Conservation (phyloP, 2,797 vertebrate species). For the Peromyscus melanophrys region DNA sequence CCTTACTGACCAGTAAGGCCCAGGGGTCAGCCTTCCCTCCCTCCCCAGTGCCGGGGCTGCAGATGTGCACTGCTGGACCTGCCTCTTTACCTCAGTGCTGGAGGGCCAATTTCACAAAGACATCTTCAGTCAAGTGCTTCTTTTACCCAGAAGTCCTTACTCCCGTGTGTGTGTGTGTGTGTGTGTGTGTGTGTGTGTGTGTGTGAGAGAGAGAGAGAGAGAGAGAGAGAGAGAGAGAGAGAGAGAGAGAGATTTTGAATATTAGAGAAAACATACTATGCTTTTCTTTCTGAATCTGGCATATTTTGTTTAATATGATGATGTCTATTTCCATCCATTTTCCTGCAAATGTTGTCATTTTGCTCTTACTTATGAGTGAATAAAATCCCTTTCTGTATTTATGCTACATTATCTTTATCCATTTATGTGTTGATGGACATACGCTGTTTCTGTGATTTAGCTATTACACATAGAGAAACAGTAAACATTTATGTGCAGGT, state of each 20-base stretch:
- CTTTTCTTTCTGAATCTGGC: background rate
- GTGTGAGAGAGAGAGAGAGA: background rate
- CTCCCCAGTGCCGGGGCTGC: background rate
- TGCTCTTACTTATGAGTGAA: background rate
- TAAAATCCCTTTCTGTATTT: background rate
- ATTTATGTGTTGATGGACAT: constrained; percentile 11
- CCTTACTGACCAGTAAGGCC: background rate
- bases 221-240: background rate
- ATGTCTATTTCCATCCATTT: background rate
- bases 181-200: background rate
- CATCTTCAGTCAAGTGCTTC: too few species aligned
- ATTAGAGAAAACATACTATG: background rate
- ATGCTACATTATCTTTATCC: background rate
- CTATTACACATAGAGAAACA: background rate
- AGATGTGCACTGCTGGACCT: too few species aligned
- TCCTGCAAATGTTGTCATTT: background rate
- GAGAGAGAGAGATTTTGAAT: background rate
- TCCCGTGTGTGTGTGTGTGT: background rate
- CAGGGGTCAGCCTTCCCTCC: background rate
- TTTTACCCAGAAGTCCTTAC: background rate
- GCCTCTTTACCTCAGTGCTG: background rate
- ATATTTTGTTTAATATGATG: background rate
- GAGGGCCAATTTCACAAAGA: background rate
- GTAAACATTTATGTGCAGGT: background rate
- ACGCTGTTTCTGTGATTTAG: background rate